These are phyloP conservation scores for Agonum fuliginosum DNA, from an alignment of 2,888 invertebrate genomes.

Conservation along the genomic window DNA sequence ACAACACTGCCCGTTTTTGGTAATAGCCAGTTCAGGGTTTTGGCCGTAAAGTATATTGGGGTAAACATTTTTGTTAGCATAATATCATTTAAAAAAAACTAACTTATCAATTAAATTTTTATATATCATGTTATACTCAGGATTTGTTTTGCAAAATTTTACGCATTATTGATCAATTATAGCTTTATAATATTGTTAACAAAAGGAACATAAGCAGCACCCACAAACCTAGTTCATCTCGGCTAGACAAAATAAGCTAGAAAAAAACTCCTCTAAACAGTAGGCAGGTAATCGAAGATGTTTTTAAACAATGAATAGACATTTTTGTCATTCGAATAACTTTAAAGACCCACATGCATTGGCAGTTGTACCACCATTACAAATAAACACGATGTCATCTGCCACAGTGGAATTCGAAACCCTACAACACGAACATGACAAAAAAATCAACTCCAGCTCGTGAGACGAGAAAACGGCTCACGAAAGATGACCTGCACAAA, in stretches of 20 bases:
- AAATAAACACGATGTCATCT: slow-evolving; percentile 59
- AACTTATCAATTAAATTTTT: too few relatives aligned
- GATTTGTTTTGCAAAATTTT: not conserved
- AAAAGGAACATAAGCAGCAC: not conserved
- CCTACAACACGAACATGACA: slow-evolving; percentile 49
- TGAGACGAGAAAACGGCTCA: not conserved
- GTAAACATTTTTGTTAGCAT: too few relatives aligned
- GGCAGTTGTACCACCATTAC: slow-evolving; percentile 54
- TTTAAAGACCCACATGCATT: slow-evolving; percentile 50
- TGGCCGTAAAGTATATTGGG: too few relatives aligned
- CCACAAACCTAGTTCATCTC: too few relatives aligned
- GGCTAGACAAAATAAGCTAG: slow-evolving; percentile 42
- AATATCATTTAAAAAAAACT: too few relatives aligned
- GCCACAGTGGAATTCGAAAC: slow-evolving; percentile 55
- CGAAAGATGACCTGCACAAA: slow-evolving; percentile 13
- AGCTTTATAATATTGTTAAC: too few relatives aligned
- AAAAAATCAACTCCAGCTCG: slow-evolving; percentile 3
- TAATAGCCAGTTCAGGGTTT: too few relatives aligned
- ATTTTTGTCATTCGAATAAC: slow-evolving; percentile 56
- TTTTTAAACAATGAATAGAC: slow-evolving; percentile 56
- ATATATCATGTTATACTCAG: too few relatives aligned
- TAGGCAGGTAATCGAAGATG: slow-evolving; percentile 55
- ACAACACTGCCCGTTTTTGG: too few relatives aligned
- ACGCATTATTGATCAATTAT: not conserved
- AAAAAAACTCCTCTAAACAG: slow-evolving; percentile 29